A percentile compares a stretch with the other conserved stretches of the same genome.
Conservation (phyloP, 2,113 vertebrate genomes). For the Cheilinus undulatus region DNA sequence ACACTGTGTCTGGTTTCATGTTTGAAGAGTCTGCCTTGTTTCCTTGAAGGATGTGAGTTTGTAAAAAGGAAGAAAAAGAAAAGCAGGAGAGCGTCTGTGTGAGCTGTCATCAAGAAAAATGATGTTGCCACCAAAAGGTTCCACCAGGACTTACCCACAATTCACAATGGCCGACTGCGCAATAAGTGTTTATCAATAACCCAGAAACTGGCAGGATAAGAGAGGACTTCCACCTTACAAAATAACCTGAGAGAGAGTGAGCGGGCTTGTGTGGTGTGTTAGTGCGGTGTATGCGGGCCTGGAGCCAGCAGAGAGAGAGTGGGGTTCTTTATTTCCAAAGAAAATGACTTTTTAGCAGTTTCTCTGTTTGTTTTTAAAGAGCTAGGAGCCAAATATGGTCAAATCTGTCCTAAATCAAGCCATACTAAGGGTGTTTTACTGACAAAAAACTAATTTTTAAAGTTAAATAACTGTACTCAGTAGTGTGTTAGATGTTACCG, state of each 20-base stretch:
- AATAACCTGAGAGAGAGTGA: constrained; percentile 16
- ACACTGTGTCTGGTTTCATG: background rate
- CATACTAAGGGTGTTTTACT: too few relatives aligned
- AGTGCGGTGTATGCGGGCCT: background rate
- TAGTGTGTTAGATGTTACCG: too few relatives aligned
- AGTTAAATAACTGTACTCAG: too few relatives aligned
- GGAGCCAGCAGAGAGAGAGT: background rate
- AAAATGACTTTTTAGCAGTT: too few relatives aligned
- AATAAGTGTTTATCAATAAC: constrained; percentile 81
- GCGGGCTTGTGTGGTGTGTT: constrained; percentile 14
- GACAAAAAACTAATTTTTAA: too few relatives aligned
- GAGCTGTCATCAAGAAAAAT: constrained; percentile 85
- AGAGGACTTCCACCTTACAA: constrained; percentile 57
- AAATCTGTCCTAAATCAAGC: too few relatives aligned
- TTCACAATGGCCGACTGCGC: constrained; percentile 72
- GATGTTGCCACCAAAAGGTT: constrained; percentile 79
- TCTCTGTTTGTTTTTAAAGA: too few relatives aligned
- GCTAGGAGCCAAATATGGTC: too few relatives aligned
- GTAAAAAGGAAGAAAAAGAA: background rate
- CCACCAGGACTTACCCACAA: constrained; percentile 77
- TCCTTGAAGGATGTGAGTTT: constrained; percentile 7
- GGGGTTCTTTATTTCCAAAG: too few relatives aligned
- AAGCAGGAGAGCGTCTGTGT: constrained; percentile 15
- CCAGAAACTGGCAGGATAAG: constrained; percentile 47
- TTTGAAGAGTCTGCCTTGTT: constrained; percentile 8